Evolutionary conservation across 1,140 invertebrate species (phyloP).

Genomic region (Nephila pilipes): DNA sequence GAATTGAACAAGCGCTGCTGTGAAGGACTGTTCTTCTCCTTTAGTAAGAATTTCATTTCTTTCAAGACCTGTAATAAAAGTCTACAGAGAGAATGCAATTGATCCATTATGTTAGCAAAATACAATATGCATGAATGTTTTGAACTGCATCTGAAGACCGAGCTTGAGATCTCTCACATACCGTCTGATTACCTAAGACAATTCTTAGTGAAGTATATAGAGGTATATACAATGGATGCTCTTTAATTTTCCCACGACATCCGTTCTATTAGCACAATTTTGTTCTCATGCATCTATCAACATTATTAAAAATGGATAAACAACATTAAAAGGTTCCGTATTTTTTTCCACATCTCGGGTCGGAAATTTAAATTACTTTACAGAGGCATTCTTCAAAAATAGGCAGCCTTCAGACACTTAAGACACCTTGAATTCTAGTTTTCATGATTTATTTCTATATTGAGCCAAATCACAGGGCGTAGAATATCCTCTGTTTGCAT

Average conservation of each 20-base stretch:
- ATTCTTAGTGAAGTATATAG: not conserved
- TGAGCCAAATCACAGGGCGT: too few species aligned
- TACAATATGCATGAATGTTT: too few species aligned
- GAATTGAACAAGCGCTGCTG: too few species aligned
- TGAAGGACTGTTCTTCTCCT: too few species aligned
- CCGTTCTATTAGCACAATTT: not conserved
- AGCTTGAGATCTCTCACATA: not conserved
- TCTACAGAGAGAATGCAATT: not conserved
- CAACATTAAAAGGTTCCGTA: not conserved
- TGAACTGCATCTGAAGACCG: too few species aligned
- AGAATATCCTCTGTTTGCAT: not conserved
- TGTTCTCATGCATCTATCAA: not conserved
- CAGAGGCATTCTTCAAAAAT: too few species aligned
- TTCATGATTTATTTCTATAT: too few species aligned
- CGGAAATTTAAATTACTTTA: not conserved
- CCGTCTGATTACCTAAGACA: not conserved
- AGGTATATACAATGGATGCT: not conserved
- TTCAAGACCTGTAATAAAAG: too few species aligned
- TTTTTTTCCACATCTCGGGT: not conserved
- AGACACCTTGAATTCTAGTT: not conserved
- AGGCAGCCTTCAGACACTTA: not conserved
- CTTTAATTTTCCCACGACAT: not conserved
- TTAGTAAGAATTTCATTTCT: too few species aligned
- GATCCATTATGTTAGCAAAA: too few species aligned
- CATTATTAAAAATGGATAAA: not conserved